These are phyloP conservation scores for Camponotus fellah DNA, from an alignment of 2,888 invertebrate species.

Conservation along the genomic window DNA sequence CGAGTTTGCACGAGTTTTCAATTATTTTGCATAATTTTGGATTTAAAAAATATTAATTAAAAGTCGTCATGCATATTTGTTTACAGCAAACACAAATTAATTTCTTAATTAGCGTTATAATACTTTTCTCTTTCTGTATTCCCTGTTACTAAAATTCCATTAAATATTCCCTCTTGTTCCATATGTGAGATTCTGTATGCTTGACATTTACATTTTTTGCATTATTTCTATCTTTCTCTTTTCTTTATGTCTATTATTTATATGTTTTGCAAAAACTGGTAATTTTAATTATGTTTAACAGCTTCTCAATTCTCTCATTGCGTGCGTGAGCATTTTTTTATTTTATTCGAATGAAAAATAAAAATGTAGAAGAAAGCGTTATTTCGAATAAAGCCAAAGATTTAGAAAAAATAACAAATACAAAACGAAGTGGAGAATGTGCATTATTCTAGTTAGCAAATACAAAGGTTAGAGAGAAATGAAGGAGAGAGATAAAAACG, in stretches of 20 bases:
- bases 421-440: not conserved
- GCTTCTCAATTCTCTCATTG: not conserved
- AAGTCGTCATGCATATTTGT: not conserved
- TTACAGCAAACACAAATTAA: not conserved
- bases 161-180: not conserved
- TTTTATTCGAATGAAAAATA: slow-evolving; percentile 4
- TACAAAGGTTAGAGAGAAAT: slow-evolving; percentile 25
- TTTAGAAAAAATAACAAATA: not conserved
- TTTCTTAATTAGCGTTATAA: not conserved
- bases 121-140: not conserved
- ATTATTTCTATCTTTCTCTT: not conserved
- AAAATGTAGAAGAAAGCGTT: not conserved
- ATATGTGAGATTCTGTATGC: not conserved
- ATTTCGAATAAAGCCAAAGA: not conserved
- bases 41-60: slow-evolving; percentile 5
- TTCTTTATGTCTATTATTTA: not conserved
- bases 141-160: slow-evolving; percentile 15
- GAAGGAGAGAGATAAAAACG: not conserved
- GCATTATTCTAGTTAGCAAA: not conserved
- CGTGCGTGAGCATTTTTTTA: not conserved
- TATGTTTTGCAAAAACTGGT: not conserved
- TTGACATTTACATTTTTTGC: not conserved
- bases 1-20: not conserved
- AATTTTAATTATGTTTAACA: not conserved
- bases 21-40: slow-evolving; percentile 1